Base-by-base conservation (phyloP, 2,888 invertebrate genomes). In the Drosophila infuscata region DNA sequence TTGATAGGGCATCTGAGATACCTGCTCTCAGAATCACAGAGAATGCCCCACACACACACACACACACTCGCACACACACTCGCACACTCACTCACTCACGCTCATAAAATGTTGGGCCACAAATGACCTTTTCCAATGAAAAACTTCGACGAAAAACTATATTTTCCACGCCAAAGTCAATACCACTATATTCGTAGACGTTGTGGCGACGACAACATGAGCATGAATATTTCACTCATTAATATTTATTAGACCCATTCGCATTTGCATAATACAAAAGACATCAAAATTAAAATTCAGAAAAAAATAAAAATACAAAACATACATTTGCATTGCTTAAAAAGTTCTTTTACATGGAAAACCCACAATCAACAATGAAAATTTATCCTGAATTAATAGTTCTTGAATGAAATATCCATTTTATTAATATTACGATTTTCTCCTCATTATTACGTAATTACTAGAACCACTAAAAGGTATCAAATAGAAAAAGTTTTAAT, bases 1-100 rank as follows among this genome's bases (percentile, higher is more conserved):
- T 84, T 76, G 91, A 91, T 91, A 89, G 77, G 67, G 79, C 87
- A 89, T 90, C 91, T 90, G 72, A 91, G 82, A 81, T 81, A 83
- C 81, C 79, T 82, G 69, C 77, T 74, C 79, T 74, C 66, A 62
- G 75, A 70, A 71, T 73, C 68, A 48, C 33, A 29, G 17, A 49
- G 46, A 46, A 15, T 25, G 46, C 46, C 46, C 46, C 25, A 46
- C 46, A 46, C 46, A 15, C 46, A 46, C 15, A 20, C 43, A 1
- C 43, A 2, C 41, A 41, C 36, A 17, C 35, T 1, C 12, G 1
- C 35, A 15, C 35, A 35, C 36, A n/a, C 38, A 17, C 36, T 20
- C 46, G 30, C 52, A 46, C 48, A 57, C 58, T 53, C 51, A 59
- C 51, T 32, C 25, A 35, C 53, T 73, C 65, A 68, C 70, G 66